phyloP scores from a whole-genome alignment of 1,140 invertebrate species.

The Drosophila orena region DNA sequence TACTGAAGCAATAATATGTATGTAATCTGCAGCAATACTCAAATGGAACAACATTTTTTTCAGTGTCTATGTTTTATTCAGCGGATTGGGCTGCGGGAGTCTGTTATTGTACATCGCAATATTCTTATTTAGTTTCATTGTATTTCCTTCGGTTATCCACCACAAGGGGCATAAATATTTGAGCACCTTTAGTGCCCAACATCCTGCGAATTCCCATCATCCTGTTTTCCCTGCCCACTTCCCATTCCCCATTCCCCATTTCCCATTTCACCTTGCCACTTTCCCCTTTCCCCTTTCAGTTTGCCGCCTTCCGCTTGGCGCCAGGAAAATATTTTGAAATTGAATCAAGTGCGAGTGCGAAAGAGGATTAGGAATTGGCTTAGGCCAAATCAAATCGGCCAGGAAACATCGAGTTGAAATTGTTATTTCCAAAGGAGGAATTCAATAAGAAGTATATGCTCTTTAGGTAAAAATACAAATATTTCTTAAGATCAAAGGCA shows the following conservation, averaged over 20 bases:
- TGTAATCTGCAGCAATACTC: too few species aligned
- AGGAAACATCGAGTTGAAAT: background rate
- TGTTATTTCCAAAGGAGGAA: too few species aligned
- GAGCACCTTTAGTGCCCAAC: constrained; percentile 43
- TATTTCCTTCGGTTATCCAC: constrained; percentile 47
- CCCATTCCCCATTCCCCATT: background rate
- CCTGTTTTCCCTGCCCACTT: background rate
- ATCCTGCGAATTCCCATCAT: constrained; percentile 4
- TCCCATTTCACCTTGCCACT: background rate
- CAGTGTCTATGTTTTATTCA: constrained; percentile 52
- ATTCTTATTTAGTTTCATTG: constrained; percentile 65
- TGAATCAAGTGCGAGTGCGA: constrained; percentile 45
- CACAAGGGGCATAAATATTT: constrained; percentile 62
- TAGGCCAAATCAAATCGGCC: constrained; percentile 31
- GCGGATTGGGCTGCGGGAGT: constrained; percentile 27
- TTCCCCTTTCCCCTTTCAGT: constrained; percentile 1
- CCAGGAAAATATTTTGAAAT: constrained; percentile 41
- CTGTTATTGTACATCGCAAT: constrained; percentile 60
- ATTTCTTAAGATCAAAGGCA: too few species aligned
- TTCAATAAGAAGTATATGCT: too few species aligned
- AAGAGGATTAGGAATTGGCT: constrained; percentile 33
- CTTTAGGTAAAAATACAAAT: too few species aligned
- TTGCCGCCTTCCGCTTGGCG: constrained; percentile 8
- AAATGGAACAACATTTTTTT: background rate
- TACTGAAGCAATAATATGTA: too few species aligned